These are phyloP conservation scores for Hydropotes inermis DNA, from an alignment of 2,113 vertebrate species.

Conservation along the genomic window DNA sequence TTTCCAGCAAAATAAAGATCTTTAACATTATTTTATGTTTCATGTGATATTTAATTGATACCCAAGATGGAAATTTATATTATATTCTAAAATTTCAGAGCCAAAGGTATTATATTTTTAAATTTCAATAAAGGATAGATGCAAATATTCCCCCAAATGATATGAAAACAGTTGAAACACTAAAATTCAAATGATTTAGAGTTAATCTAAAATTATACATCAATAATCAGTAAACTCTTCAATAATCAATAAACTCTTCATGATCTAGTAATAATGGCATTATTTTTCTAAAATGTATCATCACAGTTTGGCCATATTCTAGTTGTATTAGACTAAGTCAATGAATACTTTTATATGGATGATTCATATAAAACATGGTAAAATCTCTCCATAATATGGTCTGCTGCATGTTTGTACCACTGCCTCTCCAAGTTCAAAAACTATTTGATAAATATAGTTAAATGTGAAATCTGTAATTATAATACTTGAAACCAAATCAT, in stretches of 20 bases:
- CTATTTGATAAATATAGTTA: background rate
- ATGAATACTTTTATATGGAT: conserved; percentile 47
- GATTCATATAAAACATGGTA: background rate
- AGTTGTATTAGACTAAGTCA: background rate
- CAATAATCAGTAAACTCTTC: background rate
- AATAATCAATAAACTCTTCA: background rate
- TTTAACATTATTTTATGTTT: background rate
- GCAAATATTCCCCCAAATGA: background rate
- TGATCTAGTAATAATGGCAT: background rate
- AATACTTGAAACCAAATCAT: conserved; percentile 9
- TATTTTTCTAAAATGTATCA: conserved; percentile 10
- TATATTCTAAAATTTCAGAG: background rate
- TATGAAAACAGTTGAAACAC: background rate
- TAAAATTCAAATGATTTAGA: background rate
- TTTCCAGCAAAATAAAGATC: background rate
- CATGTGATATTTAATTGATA: background rate
- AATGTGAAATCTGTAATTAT: background rate
- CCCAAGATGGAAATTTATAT: background rate
- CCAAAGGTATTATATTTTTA: background rate
- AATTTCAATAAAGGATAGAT: background rate
- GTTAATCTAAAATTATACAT: background rate
- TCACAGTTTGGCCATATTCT: background rate
- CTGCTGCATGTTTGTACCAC: background rate
- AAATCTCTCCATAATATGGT: background rate
- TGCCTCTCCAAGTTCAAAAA: conserved; percentile 5